Base-by-base conservation (phyloP, 2,113 vertebrate species). In the Cathartes aura region DNA sequence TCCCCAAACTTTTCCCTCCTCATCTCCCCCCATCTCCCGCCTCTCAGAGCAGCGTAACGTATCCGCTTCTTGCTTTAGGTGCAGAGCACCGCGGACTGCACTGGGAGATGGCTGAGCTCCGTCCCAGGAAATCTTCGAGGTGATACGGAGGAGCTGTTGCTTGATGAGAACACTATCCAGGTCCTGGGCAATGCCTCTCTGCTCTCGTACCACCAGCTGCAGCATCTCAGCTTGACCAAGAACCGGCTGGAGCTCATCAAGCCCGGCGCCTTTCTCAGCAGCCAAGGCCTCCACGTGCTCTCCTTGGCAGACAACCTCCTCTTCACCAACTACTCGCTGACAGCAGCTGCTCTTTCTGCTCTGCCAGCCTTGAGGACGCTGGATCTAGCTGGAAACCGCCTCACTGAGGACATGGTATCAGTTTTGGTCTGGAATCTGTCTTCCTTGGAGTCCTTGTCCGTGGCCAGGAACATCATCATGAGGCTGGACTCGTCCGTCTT, bases 321-420 rank as follows among this genome's bases (percentile, higher is more conserved):
- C 76, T 90, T 98, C 11, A 58, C 95, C 56, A 98, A 98, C 81
- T 98, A 98, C 87, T 95, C 87, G 0, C 98, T 98, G 91, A 98
- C 98, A 3, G 98, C 98, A 9, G 53, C 88, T 12, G 99, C 99
- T 64, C 97, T 99, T 64, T 98, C 88, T 20, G 72, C 94, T 66
- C 92, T 99, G 62, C 89, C 82, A 3, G 59, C 75, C 6, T 94
- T 99, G 26, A 98, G 71, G 89, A 95, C 3, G 9, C 95, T 99
- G 84, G 99, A 99, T 97, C 97, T 99, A 26, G 98, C 99, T 7
- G 98, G 98, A 89, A 99, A 99, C 93, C 93, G 71, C n/a, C 98
- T 99, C 38, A 98, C 98, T 2, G 99, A 99, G 53, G 98, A 98
- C 78, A 99, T 99, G 99, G 97, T 91, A 2, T 96, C 97, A 0